These are phyloP conservation scores for Tenthredo mesomela DNA, from an alignment of 2,888 invertebrate genomes.

Conservation along the genomic window DNA sequence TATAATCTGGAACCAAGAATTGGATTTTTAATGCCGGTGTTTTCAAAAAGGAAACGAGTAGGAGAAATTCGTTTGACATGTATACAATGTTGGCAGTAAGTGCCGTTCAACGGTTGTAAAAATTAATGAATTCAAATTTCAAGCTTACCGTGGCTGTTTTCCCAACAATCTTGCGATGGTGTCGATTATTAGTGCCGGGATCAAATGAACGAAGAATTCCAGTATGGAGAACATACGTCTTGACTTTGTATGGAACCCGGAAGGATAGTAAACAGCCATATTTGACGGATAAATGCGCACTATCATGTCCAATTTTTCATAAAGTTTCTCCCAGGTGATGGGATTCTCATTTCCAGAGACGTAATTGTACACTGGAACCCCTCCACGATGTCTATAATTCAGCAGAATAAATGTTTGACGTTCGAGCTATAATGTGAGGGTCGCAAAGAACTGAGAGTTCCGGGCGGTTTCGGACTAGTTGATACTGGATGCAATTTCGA, in stretches of 20 bases:
- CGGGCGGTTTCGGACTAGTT: too few species aligned
- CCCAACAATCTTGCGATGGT: conserved; percentile 82
- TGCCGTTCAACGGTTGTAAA: neutral
- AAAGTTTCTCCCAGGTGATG: neutral
- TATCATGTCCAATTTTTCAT: too few species aligned
- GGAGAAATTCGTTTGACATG: too few species aligned
- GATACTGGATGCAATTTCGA: too few species aligned
- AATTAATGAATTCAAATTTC: neutral
- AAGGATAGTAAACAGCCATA: conserved; percentile 78
- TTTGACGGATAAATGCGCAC: conserved; percentile 66
- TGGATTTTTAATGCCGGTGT: neutral
- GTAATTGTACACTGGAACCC: conserved; percentile 56
- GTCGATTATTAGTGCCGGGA: conserved; percentile 88
- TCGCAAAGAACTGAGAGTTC: neutral
- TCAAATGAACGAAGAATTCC: conserved; percentile 84
- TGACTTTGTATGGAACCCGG: neutral
- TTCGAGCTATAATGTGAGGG: neutral
- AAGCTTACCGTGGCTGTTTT: conserved; percentile 86
- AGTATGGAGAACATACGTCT: conserved; percentile 81
- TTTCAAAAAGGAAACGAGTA: too few species aligned
- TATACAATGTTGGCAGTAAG: neutral
- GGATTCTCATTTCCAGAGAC: conserved; percentile 43
- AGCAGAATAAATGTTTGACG: neutral
- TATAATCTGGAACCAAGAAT: conserved; percentile 63
- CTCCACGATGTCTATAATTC: conserved; percentile 45